These are phyloP conservation scores for Phoxinus dragarum DNA, from an alignment of 2,797 vertebrate species.

Conservation along the genomic window DNA sequence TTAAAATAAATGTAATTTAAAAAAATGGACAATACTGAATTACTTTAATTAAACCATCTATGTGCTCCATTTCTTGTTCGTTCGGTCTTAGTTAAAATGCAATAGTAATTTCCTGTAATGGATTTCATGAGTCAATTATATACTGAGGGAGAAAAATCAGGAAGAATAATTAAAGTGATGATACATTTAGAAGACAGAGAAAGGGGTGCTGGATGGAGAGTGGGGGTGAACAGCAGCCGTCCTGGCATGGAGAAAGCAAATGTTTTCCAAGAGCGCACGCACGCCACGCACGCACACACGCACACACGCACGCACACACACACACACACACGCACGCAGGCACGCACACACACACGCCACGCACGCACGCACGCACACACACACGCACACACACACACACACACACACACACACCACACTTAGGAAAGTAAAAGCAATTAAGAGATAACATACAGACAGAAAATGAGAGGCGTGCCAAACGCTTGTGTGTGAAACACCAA, in stretches of 20 bases:
- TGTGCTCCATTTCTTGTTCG: constrained; percentile 20
- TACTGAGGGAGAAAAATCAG: constrained; percentile 34
- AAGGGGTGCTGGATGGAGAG: constrained; percentile 16
- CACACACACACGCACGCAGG: not conserved
- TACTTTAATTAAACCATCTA: constrained; percentile 3
- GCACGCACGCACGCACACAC: not conserved
- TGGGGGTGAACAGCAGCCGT: constrained; percentile 7
- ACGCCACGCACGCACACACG: not conserved
- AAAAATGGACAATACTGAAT: constrained; percentile 7
- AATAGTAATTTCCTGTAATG: constrained; percentile 22
- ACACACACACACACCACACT: not conserved
- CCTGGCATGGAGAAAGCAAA: constrained; percentile 19
- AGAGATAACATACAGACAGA: constrained; percentile 72
- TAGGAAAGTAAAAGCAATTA: constrained; percentile 74
- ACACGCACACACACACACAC: not conserved
- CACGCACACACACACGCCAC: not conserved
- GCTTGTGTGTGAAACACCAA: constrained; percentile 6
- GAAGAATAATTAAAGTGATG: constrained; percentile 34
- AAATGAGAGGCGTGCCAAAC: constrained; percentile 66
- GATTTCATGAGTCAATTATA: constrained; percentile 30
- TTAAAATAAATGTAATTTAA: not conserved
- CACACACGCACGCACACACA: not conserved
- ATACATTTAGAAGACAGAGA: constrained; percentile 11
- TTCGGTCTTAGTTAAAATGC: not conserved
- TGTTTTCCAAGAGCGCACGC: constrained; percentile 1